Evolutionary conservation across 1,140 invertebrate genomes (phyloP), one percentile per base, ranked within the genome.

Genomic region (Ceratitis capitata): DNA sequence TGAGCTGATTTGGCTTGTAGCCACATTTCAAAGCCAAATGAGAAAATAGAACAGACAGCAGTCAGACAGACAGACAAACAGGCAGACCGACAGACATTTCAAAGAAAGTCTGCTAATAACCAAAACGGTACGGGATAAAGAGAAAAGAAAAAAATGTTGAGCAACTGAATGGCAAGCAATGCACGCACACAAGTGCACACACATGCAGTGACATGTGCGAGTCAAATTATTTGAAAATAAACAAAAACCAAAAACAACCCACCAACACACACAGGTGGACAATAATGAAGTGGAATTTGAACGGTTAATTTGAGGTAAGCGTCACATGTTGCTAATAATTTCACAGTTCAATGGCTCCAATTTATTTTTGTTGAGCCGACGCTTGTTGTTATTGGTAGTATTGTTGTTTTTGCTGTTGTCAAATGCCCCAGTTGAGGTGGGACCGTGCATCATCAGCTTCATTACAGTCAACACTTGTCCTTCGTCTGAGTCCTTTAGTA

Each of bases 321-420:
- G 58, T 61, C 58, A 61, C 58, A 61, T 61, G 10, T 61, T 61
- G 58, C 58, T 61, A 61, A 61, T 61, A 61, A 61, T 61, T 61
- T 61, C 58, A 61, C 58, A 61, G 58, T 61, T 61, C 58, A 61
- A 61, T 61, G 58, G 58, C 26, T 61, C 29, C 10, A 61, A 29
- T 61, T 61, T 61, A 61, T 61, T 61, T 61, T 61, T 32, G 29
- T 61, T 61, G 58, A 10, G 12, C 14, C 9, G 14, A 7, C 19
- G 19, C 51, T n/a, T 56, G 19, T 61, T 61, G n/a, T n/a, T n/a
- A n/a, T n/a, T n/a, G n/a, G n/a, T n/a, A n/a, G n/a, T n/a, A n/a
- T n/a, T n/a, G 58, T 61, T 61, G 58, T 1, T n/a, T 23, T 61
- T 61, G 58, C 0, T 29, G 58, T 61, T 61, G 58, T 3, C 16